Evolutionary conservation across 2,113 vertebrate species (phyloP).

Genomic region (Rhinolophus ferrumequinum): DNA sequence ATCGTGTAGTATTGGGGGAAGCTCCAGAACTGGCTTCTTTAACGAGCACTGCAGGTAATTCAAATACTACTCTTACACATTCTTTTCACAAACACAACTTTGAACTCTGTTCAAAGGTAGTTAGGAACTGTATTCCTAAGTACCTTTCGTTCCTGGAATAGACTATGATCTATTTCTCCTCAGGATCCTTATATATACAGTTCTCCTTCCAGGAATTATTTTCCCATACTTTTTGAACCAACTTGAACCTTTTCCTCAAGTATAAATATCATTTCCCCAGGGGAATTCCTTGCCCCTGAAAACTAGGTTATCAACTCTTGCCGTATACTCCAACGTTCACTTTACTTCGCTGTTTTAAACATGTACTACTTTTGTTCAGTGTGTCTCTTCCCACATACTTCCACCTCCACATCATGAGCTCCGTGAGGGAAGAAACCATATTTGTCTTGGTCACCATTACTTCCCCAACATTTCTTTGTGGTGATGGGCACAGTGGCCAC

Average conservation of each 20-base stretch:
- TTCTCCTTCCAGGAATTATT: neutral
- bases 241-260: neutral
- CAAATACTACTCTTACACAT: neutral
- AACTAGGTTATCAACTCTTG: neutral
- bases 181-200: neutral
- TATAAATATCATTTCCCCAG: neutral
- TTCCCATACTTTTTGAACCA: neutral
- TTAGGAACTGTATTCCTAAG: too few species aligned
- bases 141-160: neutral
- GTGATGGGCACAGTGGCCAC: neutral
- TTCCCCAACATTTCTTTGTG: rapidly evolving
- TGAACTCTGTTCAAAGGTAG: neutral
- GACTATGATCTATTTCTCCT: neutral
- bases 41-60: neutral
- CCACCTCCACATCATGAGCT: neutral
- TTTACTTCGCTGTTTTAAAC: neutral
- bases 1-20: neutral
- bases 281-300: neutral
- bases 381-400: neutral
- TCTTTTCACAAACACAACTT: neutral
- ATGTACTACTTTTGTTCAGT: neutral
- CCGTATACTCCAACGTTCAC: rapidly evolving
- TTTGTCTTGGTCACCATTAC: neutral
- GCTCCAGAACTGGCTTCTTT: neutral
- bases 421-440: neutral